Evolutionary conservation across 2,888 invertebrate species (phyloP), one percentile per base, ranked within the genome.

Genomic region (Watsonalla binaria): DNA sequence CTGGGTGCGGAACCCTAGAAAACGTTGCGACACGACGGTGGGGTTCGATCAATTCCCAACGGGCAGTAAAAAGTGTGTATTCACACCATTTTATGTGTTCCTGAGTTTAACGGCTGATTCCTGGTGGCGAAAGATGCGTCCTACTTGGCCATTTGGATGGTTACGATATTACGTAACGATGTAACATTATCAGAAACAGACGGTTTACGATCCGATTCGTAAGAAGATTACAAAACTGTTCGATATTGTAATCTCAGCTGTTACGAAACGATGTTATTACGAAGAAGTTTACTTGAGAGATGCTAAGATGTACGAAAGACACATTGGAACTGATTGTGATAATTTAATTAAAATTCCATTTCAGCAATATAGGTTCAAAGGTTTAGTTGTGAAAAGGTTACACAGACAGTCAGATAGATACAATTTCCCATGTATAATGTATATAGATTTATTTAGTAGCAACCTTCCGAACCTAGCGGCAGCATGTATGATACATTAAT

Each of bases 61-160:
- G 47, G 61, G 55, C 45, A 56, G 53, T 66, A 63, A 70, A 72
- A 56, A 57, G 46, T 52, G 52, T 58, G 47, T 68, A 60, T 62
- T 55, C 54, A 58, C 58, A 56, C 51, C 9, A 49, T 52, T 59
- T 55, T 54, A 60, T 56, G 54, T 35, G 11, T 39, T 51, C 37
- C 48, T 8, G 13, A n/a, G 47, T 56, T 65, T 60, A 56, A 65
- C 60, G 48, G 53, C 33, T 54, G 51, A 59, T 55, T 59, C 57
- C 9, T n/a, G 6, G 57, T 53, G 57, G 60, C 54, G 45, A 24
- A 8, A 39, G 37, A 7, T 13, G 11, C 45, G 14, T 45, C 13
- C 35, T 45, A 39, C 42, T 45, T 48, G 65, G 56, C 66, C 59
- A 51, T 60, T 60, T 55, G 56, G 51, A 52, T 53, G 54, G 61